Evolutionary conservation across 2,797 vertebrate species (phyloP), one percentile per base, ranked within the genome.

Genomic region (Megaceryle alcyon): DNA sequence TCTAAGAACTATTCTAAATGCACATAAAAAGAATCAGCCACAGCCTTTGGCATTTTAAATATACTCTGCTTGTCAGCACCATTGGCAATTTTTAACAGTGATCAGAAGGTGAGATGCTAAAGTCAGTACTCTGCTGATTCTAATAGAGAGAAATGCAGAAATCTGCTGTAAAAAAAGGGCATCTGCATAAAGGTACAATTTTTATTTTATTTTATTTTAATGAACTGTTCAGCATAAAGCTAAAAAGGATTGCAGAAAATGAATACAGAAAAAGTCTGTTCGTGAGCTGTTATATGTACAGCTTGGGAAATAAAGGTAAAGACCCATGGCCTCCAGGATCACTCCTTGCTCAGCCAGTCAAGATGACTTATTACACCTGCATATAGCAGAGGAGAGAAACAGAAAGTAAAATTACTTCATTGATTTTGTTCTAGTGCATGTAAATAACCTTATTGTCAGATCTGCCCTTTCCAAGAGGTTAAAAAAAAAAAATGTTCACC

Each of bases 391-490:
- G 85, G 73, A 96, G 63, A 22, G 94, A 94, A 94, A 86, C 89
- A 85, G 95, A 96, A 97, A 96, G 92, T 92, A 97, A 97, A 97
- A 97, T 97, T 90, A 91, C 90, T 96, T 73, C 94, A 98, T 98
- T 71, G 97, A 97, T 98, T 97, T 98, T 95, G 59, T 97, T 95
- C 93, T 84, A 72, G 83, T 93, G 85, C 71, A 80, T 94, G 96
- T 96, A 98, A 96, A 96, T 97, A 96, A 96, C 91, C 81, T 96
- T 95, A 96, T 92, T 97, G 97, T 96, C 93, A 98, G 94, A 94
- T 78, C 88, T 94, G 94, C 95, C 96, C 93, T 93, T 97, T 97
- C 93, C 75, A 94, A 95, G 91, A 96, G 77, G 89, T 83, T 90
- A 95, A 95, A 93, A 93, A 93, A 93, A 95, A 95, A 94, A 82